Base-by-base conservation (phyloP, 2,797 vertebrate genomes). In the Hirundo rustica region DNA sequence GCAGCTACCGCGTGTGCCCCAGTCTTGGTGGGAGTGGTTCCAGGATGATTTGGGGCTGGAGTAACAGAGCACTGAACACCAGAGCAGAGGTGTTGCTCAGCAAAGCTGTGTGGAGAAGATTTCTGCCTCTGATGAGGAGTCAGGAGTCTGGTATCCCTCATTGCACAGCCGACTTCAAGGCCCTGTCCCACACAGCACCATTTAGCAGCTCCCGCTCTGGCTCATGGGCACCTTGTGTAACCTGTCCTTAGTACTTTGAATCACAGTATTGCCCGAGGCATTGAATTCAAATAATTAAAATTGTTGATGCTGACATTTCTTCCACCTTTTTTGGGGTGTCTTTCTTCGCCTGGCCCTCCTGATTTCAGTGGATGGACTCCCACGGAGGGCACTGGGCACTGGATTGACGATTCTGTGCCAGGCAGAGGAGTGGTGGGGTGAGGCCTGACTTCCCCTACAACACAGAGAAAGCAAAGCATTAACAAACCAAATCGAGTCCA, bases 401-500 rank as follows among this genome's bases (percentile, higher is more conserved):
- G 57, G 38, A 25, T 60, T 7, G 25, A 13, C 0, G 0, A 9
- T 38, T 54, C 32, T 30, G 22, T 23, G 44, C 0, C 0, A 62
- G 48, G 42, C 30, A 61, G 16, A 32, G 36, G 10, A 42, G 32
- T 5, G 21, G 8, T 48, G 53, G 29, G 38, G 16, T 45, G 38
- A 82, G 60, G 29, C 48, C 51, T 64, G 38, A 6, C 26, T 78
- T 77, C 27, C 61, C 30, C 44, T 29, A 3, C 5, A 5, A 12
- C 29, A 40, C 42, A 44, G 9, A 6, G 75, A 53, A 85, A 88
- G 51, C 1, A 9, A 62, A 81, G 81, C 30, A 95, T 95, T 94
- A 94, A 75, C 93, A 95, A 96, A 89, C 73, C 79, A 95, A 93
- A 96, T 84, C 5, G 61, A 95, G 83, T 8, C 64, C 40, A 34